Conservation (phyloP, 2,888 invertebrate genomes). For the Alcis repandata region DNA sequence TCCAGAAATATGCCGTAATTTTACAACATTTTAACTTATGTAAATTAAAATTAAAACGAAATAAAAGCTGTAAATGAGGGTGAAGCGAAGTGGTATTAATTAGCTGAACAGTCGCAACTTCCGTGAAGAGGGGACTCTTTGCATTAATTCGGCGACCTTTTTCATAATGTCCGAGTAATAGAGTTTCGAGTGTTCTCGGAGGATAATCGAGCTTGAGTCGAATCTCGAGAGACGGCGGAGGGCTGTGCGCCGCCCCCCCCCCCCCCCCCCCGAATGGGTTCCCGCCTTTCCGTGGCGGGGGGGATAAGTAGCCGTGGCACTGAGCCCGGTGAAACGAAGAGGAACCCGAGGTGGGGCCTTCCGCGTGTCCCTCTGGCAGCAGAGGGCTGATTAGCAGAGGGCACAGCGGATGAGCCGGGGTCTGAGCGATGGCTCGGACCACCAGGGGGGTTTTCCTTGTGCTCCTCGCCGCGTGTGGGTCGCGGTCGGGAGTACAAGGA, state of each 20-base stretch:
- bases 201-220: neutral
- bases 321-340: too few species aligned
- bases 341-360: too few species aligned
- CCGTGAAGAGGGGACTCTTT: slow-evolving; percentile 23
- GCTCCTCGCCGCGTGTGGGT: too few species aligned
- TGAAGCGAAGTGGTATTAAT: slow-evolving; percentile 38
- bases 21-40: slow-evolving; percentile 17
- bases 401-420: too few species aligned
- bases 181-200: slow-evolving; percentile 12
- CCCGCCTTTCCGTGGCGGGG: neutral
- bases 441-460: too few species aligned
- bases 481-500: too few species aligned
- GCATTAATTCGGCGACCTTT: slow-evolving; percentile 35
- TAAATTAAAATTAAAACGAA: slow-evolving; percentile 20
- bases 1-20: neutral
- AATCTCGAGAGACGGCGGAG: neutral
- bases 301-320: neutral
- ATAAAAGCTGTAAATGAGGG: slow-evolving; percentile 26
- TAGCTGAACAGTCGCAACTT: slow-evolving; percentile 34
- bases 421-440: too few species aligned
- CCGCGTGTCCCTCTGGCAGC: too few species aligned
- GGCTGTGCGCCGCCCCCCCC: neutral
- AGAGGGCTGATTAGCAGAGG: too few species aligned
- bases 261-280: neutral
- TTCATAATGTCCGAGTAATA: slow-evolving; percentile 34